Evolutionary conservation across 2,113 vertebrate species (phyloP).

Genomic region (Aspidoscelis tigris): DNA sequence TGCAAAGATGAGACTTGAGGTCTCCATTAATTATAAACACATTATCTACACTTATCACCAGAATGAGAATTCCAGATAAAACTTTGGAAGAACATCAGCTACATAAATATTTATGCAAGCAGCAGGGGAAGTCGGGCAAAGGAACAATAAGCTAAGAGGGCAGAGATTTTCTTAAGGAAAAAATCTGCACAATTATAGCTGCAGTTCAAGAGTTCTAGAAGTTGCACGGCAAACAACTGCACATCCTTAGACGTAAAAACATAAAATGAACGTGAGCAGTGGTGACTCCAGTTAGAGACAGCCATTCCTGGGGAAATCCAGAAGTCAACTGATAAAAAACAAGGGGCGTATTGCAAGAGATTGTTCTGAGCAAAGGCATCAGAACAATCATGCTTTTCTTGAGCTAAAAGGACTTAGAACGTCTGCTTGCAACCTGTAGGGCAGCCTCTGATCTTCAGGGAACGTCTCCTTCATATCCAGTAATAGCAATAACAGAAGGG

Average conservation of each 20-base stretch:
- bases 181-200: slow-evolving; percentile 1
- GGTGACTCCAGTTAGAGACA: too few species aligned
- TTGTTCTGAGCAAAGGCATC: too few species aligned
- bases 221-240: background rate
- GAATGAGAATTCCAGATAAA: slow-evolving; percentile 69
- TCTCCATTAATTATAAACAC: slow-evolving; percentile 76
- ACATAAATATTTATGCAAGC: slow-evolving; percentile 61
- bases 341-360: too few species aligned
- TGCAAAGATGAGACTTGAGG: slow-evolving; percentile 62
- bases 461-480: too few species aligned
- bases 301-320: too few species aligned
- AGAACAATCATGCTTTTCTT: too few species aligned
- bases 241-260: background rate
- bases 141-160: background rate
- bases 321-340: too few species aligned
- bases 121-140: background rate
- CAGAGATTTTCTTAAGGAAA: background rate
- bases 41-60: slow-evolving; percentile 70
- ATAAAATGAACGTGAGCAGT: too few species aligned
- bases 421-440: too few species aligned
- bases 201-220: rapidly evolving
- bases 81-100: slow-evolving; percentile 54
- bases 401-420: too few species aligned
- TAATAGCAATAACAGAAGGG: too few species aligned
- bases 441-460: too few species aligned